Conservation (phyloP, 2,113 vertebrate genomes). For the Sylvilagus bachmani region DNA sequence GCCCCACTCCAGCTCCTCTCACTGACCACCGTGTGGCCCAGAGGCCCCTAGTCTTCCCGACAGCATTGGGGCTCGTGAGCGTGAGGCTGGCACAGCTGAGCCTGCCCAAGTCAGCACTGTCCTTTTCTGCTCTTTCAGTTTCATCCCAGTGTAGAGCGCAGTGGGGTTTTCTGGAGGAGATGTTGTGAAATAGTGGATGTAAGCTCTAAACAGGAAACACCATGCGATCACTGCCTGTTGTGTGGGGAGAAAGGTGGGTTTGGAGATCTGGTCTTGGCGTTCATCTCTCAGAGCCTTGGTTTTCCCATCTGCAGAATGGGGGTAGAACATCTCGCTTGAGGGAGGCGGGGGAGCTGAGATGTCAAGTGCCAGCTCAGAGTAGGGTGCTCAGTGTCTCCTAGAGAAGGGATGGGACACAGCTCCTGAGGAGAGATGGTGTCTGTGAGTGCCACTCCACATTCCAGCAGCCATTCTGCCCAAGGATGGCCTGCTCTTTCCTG, state of each 20-base stretch:
- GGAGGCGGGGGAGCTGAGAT: not conserved
- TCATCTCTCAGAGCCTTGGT: not conserved
- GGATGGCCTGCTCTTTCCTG: not conserved
- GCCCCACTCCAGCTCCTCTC: not conserved
- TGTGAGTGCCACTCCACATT: fast-evolving
- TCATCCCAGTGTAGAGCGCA: not conserved
- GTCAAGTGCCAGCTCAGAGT: fast-evolving
- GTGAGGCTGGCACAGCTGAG: not conserved
- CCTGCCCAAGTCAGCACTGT: not conserved
- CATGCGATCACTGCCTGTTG: fast-evolving
- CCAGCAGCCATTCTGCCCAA: not conserved
- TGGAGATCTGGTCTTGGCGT: not conserved
- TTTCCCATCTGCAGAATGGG: not conserved
- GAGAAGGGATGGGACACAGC: not conserved
- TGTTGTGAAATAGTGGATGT: not conserved
- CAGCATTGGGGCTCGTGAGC: no score
- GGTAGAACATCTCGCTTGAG: fast-evolving
- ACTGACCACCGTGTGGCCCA: not conserved
- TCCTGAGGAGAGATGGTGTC: not conserved
- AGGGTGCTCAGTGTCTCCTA: not conserved
- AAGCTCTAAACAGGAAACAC: not conserved
- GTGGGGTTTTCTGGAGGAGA: not conserved
- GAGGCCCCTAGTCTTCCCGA: not conserved
- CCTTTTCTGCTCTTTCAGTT: not conserved
- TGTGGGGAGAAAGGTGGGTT: not conserved